Conservation (phyloP, 30 jellyfish, hydroid and myxozoan species). For the Catostylus mosaicus region DNA sequence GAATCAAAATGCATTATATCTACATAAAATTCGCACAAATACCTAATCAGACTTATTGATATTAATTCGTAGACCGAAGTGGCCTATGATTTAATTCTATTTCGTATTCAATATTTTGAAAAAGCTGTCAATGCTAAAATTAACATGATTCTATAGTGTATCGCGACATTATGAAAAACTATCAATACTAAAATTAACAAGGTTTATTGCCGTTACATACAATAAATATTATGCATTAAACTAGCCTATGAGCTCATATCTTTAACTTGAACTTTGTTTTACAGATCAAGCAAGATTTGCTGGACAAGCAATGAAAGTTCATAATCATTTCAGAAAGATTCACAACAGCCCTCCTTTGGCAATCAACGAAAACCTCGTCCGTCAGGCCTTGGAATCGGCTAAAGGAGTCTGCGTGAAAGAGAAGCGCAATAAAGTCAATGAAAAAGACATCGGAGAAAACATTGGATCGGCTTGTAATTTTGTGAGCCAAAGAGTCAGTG, state of each 20-base stretch:
- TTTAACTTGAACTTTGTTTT: background rate
- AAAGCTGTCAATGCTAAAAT: no score
- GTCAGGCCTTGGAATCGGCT: slow-evolving; percentile 63
- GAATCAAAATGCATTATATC: no score
- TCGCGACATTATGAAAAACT: no score
- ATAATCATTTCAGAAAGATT: slow-evolving; percentile 74
- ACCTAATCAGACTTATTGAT: no score
- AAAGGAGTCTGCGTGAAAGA: slow-evolving; percentile 33
- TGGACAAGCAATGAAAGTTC: slow-evolving; percentile 63
- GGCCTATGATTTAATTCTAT: no score
- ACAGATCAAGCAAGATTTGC: slow-evolving; percentile 67
- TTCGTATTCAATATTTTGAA: no score
- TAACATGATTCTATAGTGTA: no score
- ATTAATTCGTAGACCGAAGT: no score
- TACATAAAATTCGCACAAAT: no score
- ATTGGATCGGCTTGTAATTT: slow-evolving; percentile 77
- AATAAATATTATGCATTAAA: background rate
- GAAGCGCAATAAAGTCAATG: background rate
- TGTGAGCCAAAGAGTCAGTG: slow-evolving; percentile 64
- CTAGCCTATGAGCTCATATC: background rate
- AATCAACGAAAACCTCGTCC: slow-evolving; percentile 47
- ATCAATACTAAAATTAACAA: background rate
- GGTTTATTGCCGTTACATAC: background rate
- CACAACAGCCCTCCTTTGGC: slow-evolving; percentile 81
- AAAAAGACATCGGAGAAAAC: slow-evolving; percentile 66